Evolutionary conservation across 2,888 invertebrate species (phyloP).

Genomic region (Lysandra coridon): DNA sequence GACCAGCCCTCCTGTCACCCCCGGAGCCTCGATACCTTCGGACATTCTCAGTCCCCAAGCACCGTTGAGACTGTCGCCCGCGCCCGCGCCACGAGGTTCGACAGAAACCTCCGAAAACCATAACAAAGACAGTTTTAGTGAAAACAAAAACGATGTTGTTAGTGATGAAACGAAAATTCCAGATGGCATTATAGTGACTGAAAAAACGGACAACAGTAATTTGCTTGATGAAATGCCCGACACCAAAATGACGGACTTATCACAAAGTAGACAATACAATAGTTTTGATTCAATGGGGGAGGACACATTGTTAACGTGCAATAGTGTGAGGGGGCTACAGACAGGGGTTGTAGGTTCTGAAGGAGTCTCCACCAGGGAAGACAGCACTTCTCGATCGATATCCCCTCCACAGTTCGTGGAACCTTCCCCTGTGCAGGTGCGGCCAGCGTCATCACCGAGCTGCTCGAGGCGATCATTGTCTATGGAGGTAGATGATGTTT

Average conservation of each 20-base stretch:
- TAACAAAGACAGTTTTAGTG: constrained; percentile 66
- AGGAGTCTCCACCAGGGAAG: constrained; percentile 63
- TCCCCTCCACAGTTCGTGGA: constrained; percentile 75
- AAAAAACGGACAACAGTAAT: constrained; percentile 68
- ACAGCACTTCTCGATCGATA: constrained; percentile 71
- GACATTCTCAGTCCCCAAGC: constrained; percentile 53
- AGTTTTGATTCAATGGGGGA: constrained; percentile 77
- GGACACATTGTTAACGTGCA: constrained; percentile 70
- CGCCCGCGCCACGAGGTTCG: constrained; percentile 54
- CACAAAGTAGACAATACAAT: constrained; percentile 73
- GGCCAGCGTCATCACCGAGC: constrained; percentile 64
- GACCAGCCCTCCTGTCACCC: constrained; percentile 73
- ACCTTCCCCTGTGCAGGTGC: constrained; percentile 66
- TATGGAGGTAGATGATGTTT: constrained; percentile 75
- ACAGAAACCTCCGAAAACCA: constrained; percentile 60
- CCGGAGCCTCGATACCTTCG: constrained; percentile 64
- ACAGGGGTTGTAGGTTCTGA: constrained; percentile 63
- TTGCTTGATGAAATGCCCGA: constrained; percentile 76
- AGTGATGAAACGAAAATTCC: constrained; percentile 67
- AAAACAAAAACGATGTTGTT: constrained; percentile 62
- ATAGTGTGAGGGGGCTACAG: constrained; percentile 68
- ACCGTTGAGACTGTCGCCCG: constrained; percentile 52
- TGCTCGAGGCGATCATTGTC: constrained; percentile 72
- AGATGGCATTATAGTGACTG: constrained; percentile 74
- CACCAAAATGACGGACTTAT: constrained; percentile 76